Conservation (phyloP, 2,113 vertebrate species). For the Dicentrarchus labrax region DNA sequence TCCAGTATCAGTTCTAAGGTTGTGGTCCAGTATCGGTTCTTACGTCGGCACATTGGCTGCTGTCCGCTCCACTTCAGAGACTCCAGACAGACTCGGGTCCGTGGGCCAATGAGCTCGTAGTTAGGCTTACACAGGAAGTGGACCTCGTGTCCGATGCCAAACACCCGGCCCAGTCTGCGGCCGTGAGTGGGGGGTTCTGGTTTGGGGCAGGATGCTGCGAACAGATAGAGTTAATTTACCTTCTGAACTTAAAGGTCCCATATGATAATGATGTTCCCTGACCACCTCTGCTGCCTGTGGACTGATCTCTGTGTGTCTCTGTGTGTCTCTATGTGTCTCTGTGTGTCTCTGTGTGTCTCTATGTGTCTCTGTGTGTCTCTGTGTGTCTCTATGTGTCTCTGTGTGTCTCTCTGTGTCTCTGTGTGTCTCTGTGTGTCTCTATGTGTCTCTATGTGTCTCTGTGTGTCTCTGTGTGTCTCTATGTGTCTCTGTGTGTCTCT, state of each 20-base stretch:
- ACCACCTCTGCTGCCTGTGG: too few species aligned
- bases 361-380: too few species aligned
- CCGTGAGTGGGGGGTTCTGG: constrained; percentile 80
- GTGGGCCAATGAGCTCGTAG: constrained; percentile 86
- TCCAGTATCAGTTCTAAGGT: not conserved
- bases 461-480: too few species aligned
- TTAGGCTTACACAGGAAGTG: constrained; percentile 86
- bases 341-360: too few species aligned
- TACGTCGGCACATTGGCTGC: constrained; percentile 86
- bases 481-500: too few species aligned
- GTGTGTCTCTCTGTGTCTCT: too few species aligned
- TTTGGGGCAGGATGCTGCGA: constrained; percentile 82
- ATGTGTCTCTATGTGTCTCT: too few species aligned
- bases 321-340: too few species aligned
- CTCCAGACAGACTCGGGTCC: constrained; percentile 84
- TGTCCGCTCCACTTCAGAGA: constrained; percentile 88
- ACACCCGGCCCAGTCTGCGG: constrained; percentile 84
- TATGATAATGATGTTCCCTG: not conserved
- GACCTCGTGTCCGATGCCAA: constrained; percentile 83
- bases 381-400: too few species aligned
- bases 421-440: too few species aligned
- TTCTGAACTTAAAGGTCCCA: not conserved
- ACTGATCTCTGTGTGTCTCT: too few species aligned
- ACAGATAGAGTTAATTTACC: not conserved
- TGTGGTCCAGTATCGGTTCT: not conserved